Conservation (phyloP, 1,140 invertebrate species). For the Bradysia coprophila region DNA sequence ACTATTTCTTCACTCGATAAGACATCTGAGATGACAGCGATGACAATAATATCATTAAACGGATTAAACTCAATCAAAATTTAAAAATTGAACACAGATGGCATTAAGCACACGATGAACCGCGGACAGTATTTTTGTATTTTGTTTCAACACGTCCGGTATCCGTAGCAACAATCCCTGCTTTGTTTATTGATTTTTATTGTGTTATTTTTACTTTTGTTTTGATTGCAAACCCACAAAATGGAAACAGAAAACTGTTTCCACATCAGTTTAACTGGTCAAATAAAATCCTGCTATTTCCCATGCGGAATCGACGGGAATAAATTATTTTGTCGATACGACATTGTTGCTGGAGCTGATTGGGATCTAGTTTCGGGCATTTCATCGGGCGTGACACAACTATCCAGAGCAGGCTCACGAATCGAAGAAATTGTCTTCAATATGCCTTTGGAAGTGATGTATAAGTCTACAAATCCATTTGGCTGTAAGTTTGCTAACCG, state of each 20-base stretch:
- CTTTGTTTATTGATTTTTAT: no score
- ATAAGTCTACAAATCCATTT: conserved; percentile 20
- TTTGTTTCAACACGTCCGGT: no score
- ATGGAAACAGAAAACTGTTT: conserved; percentile 11
- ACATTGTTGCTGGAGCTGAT: conserved; percentile 18
- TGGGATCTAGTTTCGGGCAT: conserved; percentile 19
- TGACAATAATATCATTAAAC: no score
- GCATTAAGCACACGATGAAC: no score
- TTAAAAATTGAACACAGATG: no score
- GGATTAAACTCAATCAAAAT: no score
- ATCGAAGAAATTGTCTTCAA: conserved; percentile 21
- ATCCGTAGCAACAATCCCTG: no score
- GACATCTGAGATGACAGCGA: no score
- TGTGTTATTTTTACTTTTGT: no score
- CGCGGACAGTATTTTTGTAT: no score
- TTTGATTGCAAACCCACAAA: no score
- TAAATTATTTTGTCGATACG: conserved; percentile 21
- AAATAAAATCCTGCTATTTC: conserved; percentile 19
- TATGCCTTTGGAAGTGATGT: conserved; percentile 24
- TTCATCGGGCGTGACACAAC: conserved; percentile 21
- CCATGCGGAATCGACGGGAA: conserved; percentile 16
- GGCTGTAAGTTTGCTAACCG: conserved; percentile 17
- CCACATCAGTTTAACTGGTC: conserved; percentile 14
- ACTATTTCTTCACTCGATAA: no score
- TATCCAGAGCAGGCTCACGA: conserved; percentile 10